A percentile compares a stretch with the other conserved stretches of the same genome.
phyloP scores from a whole-genome alignment of 2,888 invertebrate species.

The Aleiodes testaceus region DNA sequence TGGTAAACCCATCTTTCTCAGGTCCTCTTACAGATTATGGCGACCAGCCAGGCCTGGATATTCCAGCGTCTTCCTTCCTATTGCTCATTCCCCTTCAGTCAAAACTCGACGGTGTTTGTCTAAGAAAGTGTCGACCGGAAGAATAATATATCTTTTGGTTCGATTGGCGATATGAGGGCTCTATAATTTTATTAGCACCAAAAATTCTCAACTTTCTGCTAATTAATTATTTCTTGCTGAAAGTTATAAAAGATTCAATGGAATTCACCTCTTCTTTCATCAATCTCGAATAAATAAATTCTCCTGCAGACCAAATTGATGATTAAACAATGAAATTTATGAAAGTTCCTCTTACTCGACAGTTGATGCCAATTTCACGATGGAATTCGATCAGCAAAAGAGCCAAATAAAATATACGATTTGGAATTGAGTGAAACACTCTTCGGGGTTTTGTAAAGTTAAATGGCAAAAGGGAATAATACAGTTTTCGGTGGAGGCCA shows the following conservation, averaged over 20 bases:
- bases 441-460: conserved; percentile 48
- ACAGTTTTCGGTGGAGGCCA: conserved; percentile 51
- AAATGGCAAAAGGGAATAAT: conserved; percentile 58
- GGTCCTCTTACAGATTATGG: conserved; percentile 68
- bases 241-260: too few species aligned
- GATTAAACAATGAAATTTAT: conserved; percentile 1
- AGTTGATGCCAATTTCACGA: conserved; percentile 16
- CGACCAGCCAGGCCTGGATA: conserved; percentile 67
- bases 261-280: too few species aligned
- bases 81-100: conserved; percentile 18
- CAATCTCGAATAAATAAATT: too few species aligned
- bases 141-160: conserved; percentile 65
- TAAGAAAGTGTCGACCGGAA: conserved; percentile 68
- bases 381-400: conserved; percentile 4
- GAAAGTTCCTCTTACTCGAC: not conserved
- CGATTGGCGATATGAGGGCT: not conserved
- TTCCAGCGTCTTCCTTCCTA: conserved; percentile 25
- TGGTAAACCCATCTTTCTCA: conserved; percentile 34
- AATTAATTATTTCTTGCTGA: too few species aligned
- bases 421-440: conserved; percentile 35
- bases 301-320: too few species aligned
- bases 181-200: not conserved
- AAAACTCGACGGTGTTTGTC: conserved; percentile 49
- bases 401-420: conserved; percentile 21
- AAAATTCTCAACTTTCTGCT: too few species aligned